Evolutionary conservation across 1,140 invertebrate species (phyloP).

Genomic region (Steinernema feltiae): DNA sequence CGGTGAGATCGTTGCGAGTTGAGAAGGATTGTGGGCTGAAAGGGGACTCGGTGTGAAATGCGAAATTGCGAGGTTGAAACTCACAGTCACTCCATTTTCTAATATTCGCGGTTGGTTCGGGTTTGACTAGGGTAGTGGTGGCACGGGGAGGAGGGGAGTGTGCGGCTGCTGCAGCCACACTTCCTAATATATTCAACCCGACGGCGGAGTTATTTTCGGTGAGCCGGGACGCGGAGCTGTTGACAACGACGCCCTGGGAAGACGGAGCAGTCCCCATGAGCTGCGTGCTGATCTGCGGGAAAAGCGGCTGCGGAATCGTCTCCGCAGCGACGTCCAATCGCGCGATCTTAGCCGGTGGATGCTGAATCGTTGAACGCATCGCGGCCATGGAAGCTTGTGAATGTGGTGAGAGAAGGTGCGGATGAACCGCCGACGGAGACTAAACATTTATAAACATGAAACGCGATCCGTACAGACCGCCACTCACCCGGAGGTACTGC

Average conservation of each 20-base stretch:
- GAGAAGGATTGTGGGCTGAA: slow-evolving; percentile 19
- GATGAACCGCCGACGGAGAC: background rate
- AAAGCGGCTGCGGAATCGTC: background rate
- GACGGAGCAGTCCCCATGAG: background rate
- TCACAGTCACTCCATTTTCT: background rate
- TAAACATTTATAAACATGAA: slow-evolving; percentile 14
- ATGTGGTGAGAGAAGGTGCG: background rate
- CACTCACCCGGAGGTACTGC: slow-evolving; percentile 1
- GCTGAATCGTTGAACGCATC: background rate
- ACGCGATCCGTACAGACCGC: background rate
- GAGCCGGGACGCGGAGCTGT: background rate
- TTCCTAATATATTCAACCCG: background rate
- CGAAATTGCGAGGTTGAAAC: slow-evolving; percentile 22
- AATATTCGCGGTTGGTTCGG: background rate
- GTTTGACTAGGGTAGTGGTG: background rate
- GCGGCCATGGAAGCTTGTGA: background rate
- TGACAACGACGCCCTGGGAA: background rate
- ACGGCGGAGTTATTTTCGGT: background rate
- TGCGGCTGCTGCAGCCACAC: background rate
- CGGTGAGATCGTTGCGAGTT: slow-evolving; percentile 26
- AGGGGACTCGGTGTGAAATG: background rate
- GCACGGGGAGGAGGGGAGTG: background rate
- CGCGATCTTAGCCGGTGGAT: background rate
- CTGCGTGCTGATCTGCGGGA: slow-evolving; percentile 2
- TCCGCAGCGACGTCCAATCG: background rate